Conservation (phyloP, 2,888 invertebrate species). For the Esperia sulphurella region DNA sequence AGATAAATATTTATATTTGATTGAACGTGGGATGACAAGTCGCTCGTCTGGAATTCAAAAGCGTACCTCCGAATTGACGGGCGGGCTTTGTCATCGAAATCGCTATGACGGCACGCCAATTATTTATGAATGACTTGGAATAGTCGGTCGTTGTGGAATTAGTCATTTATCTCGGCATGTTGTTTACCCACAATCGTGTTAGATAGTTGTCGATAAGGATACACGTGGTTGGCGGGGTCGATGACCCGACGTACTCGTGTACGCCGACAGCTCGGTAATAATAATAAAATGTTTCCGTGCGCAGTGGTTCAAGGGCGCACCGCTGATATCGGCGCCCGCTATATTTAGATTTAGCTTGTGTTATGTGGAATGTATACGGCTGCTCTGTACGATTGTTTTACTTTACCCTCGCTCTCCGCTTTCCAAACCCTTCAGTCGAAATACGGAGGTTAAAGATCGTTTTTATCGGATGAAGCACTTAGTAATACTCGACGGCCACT, state of each 20-base stretch:
- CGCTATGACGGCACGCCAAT: constrained; percentile 58
- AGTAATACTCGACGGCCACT: too few species aligned
- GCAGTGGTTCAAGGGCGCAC: constrained; percentile 79
- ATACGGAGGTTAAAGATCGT: neutral
- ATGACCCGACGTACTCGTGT: constrained; percentile 76
- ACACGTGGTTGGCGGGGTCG: constrained; percentile 76
- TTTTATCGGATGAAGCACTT: too few species aligned
- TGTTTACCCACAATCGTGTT: constrained; percentile 79
- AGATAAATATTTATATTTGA: constrained; percentile 7
- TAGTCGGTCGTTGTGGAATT: constrained; percentile 70
- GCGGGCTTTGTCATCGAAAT: constrained; percentile 47
- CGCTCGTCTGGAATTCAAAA: constrained; percentile 29
- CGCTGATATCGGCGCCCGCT: constrained; percentile 79
- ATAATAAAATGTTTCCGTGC: constrained; percentile 80
- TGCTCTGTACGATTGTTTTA: constrained; percentile 47
- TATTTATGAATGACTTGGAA: constrained; percentile 72
- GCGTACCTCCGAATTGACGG: constrained; percentile 26
- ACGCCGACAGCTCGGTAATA: constrained; percentile 79
- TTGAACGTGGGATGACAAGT: constrained; percentile 19
- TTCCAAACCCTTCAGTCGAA: constrained; percentile 7
- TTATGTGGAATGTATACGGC: constrained; percentile 56
- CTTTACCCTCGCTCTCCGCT: constrained; percentile 16
- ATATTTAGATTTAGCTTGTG: constrained; percentile 78
- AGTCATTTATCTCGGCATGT: constrained; percentile 76
- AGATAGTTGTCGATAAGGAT: constrained; percentile 80